A percentile compares a stretch with the other conserved stretches of the same genome.
Conservation (phyloP, 2,113 vertebrate species). For the Nematolebias whitei region DNA sequence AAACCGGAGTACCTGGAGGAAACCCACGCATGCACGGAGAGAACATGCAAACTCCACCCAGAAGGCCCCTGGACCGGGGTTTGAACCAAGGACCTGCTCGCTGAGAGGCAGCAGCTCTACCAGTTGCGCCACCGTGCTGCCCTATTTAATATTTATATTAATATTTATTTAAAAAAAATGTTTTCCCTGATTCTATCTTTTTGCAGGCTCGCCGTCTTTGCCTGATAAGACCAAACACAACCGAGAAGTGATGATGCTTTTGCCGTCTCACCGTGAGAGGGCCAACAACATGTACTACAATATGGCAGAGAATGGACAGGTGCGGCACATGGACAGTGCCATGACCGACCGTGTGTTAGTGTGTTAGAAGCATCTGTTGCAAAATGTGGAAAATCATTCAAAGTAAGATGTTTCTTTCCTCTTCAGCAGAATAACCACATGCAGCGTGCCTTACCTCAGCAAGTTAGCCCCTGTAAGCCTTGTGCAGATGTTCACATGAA, state of each 20-base stretch:
- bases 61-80: too few relatives aligned
- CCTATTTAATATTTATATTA: too few relatives aligned
- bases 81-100: too few relatives aligned
- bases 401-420: conserved; percentile 1
- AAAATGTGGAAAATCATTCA: too few relatives aligned
- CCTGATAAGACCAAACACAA: conserved; percentile 95
- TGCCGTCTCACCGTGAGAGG: conserved; percentile 89
- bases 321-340: conserved; percentile 51
- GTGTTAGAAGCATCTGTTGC: too few relatives aligned
- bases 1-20: too few relatives aligned
- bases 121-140: too few relatives aligned
- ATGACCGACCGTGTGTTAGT: neutral
- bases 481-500: conserved; percentile 92
- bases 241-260: conserved; percentile 91
- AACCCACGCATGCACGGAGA: too few relatives aligned
- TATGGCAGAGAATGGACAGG: conserved; percentile 93
- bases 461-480: conserved; percentile 95
- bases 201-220: conserved; percentile 93
- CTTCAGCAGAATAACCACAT: conserved; percentile 88
- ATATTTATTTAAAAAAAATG: too few relatives aligned
- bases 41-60: too few relatives aligned
- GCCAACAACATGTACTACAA: conserved; percentile 91
- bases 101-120: too few relatives aligned
- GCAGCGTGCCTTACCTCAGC: conserved; percentile 94
- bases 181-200: neutral